A percentile compares a stretch with the other conserved stretches of the same genome.
phyloP scores from a whole-genome alignment of 2,113 vertebrate genomes.

The Oxyruncus cristatus region DNA sequence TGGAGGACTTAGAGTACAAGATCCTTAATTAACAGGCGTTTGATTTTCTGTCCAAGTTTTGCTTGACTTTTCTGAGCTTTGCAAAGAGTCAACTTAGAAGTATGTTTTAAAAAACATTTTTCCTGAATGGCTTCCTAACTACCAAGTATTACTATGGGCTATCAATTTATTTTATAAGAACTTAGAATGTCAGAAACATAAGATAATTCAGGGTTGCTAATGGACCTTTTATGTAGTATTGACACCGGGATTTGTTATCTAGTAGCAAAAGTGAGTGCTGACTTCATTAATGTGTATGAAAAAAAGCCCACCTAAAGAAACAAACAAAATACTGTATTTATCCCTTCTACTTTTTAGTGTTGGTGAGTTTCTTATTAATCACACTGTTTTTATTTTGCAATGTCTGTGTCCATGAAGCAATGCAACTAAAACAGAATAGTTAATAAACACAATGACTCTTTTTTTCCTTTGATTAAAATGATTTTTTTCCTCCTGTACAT shows the following conservation, averaged over 20 bases:
- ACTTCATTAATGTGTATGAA: not conserved
- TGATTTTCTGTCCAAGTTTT: not conserved
- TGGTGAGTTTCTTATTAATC: not conserved
- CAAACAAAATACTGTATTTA: not conserved
- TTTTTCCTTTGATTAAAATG: not conserved
- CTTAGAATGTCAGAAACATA: conserved; percentile 21
- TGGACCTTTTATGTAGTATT: conserved; percentile 26
- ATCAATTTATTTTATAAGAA: conserved; percentile 27
- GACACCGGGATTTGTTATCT: conserved; percentile 22
- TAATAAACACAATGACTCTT: not conserved
- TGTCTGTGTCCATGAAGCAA: not conserved
- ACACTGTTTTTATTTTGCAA: not conserved
- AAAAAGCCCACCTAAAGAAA: not conserved
- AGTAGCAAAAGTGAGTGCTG: not conserved
- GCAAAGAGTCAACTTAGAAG: not conserved
- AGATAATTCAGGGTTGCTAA: conserved; percentile 30
- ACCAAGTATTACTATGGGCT: not conserved
- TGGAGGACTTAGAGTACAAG: not conserved
- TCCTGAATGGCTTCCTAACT: not conserved
- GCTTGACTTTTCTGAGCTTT: not conserved
- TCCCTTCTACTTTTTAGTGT: not conserved
- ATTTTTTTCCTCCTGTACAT: not conserved
- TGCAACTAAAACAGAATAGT: not conserved
- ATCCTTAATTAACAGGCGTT: not conserved
- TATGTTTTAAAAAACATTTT: not conserved